phyloP scores from a whole-genome alignment of 2,113 vertebrate species.

The Bothrops jararaca region DNA sequence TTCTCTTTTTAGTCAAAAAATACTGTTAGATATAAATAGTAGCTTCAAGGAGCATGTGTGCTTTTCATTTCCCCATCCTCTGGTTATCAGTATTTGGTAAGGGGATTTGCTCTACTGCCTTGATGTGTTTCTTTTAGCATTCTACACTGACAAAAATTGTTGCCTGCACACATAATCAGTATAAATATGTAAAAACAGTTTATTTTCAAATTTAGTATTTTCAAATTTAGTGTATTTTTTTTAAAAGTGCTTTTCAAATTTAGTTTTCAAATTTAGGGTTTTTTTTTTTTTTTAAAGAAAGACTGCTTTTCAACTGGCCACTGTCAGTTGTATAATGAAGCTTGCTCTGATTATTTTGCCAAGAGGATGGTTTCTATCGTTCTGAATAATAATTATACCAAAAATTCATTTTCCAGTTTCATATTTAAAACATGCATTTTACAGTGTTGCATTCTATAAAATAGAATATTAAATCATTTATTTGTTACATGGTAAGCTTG shows the following conservation, averaged over 20 bases:
- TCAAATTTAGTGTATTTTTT: background rate
- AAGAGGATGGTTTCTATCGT: conserved; percentile 44
- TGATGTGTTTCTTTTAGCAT: background rate
- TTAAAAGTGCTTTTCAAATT: conserved; percentile 12
- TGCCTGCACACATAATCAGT: background rate
- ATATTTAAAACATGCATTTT: conserved; percentile 40
- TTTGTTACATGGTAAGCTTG: conserved; percentile 34
- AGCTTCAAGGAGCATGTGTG: background rate
- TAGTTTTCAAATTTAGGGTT: too few relatives aligned
- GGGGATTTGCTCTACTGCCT: background rate
- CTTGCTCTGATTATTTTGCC: conserved; percentile 28
- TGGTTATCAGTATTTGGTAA: background rate
- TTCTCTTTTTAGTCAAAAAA: background rate
- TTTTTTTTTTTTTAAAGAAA: too few relatives aligned
- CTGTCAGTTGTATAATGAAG: conserved; percentile 46
- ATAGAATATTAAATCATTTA: conserved; percentile 33
- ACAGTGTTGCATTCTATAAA: conserved; percentile 15
- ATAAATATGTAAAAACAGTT: background rate
- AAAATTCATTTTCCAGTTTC: conserved; percentile 25
- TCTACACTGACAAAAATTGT: background rate
- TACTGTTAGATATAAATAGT: background rate
- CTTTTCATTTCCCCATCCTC: background rate
- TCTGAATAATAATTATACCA: conserved; percentile 40
- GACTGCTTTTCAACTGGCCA: conserved; percentile 19
- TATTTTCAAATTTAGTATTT: background rate